phyloP scores from a whole-genome alignment of 2,888 invertebrate genomes.

The Linnaemya vulpina region DNA sequence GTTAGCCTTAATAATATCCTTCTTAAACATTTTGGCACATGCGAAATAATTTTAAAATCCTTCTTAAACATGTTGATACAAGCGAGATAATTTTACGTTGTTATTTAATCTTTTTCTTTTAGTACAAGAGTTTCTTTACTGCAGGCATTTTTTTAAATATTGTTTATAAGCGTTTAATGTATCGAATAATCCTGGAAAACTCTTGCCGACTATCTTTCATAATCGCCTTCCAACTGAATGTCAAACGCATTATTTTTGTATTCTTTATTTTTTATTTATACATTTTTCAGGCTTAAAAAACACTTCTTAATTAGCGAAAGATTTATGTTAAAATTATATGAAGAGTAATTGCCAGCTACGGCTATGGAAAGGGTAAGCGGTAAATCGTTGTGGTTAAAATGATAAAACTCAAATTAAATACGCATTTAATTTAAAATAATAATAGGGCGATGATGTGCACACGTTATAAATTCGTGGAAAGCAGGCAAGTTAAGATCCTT shows the following conservation, averaged over 20 bases:
- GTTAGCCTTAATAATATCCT: too few species aligned
- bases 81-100: too few species aligned
- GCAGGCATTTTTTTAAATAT: too few species aligned
- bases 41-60: too few species aligned
- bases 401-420: slow-evolving; percentile 62
- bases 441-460: neutral
- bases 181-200: neutral
- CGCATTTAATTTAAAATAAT: slow-evolving; percentile 65
- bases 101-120: too few species aligned
- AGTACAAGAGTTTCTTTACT: too few species aligned
- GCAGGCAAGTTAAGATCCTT: neutral
- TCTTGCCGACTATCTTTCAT: neutral
- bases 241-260: neutral
- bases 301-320: slow-evolving; percentile 54
- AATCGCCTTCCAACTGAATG: neutral
- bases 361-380: neutral
- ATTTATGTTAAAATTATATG: slow-evolving; percentile 52
- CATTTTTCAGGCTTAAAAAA: slow-evolving; percentile 7
- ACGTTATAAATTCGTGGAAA: neutral
- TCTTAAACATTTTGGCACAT: too few species aligned
- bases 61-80: too few species aligned
- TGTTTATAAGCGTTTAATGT: too few species aligned
- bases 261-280: slow-evolving; percentile 6
- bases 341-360: slow-evolving; percentile 47
- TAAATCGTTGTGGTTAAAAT: slow-evolving; percentile 46